Evolutionary conservation across 2,113 vertebrate species (phyloP).

Genomic region (Sorex fumeus): DNA sequence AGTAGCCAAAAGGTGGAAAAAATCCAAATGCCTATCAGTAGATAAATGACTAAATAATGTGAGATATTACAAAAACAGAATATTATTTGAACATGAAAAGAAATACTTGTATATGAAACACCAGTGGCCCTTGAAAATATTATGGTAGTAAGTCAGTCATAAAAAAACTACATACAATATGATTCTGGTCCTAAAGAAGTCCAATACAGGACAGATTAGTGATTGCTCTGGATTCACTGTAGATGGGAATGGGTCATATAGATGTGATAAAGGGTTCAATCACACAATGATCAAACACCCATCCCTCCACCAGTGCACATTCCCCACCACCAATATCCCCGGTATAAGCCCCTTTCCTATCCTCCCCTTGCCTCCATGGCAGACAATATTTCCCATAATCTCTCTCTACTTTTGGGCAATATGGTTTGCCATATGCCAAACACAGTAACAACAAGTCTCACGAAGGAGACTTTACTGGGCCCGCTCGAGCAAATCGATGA

Average conservation of each 20-base stretch:
- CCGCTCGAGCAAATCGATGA: too few relatives aligned
- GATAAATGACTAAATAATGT: slow-evolving; percentile 36
- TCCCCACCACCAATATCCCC: too few relatives aligned
- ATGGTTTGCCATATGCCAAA: too few relatives aligned
- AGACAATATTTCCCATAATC: too few relatives aligned
- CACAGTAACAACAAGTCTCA: too few relatives aligned
- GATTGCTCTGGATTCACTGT: background rate
- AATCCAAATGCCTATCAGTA: slow-evolving; percentile 63
- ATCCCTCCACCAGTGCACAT: too few relatives aligned
- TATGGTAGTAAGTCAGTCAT: slow-evolving; percentile 25
- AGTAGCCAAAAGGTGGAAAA: slow-evolving; percentile 53
- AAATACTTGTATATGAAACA: slow-evolving; percentile 53
- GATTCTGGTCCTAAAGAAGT: slow-evolving; percentile 41
- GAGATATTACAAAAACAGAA: slow-evolving; percentile 6
- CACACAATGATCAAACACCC: too few relatives aligned
- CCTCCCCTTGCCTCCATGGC: too few relatives aligned
- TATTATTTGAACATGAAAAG: slow-evolving; percentile 55
- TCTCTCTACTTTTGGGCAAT: too few relatives aligned
- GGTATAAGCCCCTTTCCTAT: too few relatives aligned
- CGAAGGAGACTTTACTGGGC: too few relatives aligned
- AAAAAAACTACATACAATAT: slow-evolving; percentile 25
- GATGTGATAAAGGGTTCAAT: background rate
- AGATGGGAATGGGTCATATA: background rate
- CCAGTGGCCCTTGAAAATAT: slow-evolving; percentile 31
- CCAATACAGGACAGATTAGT: slow-evolving; percentile 52